A percentile compares a stretch with the other conserved stretches of the same genome.
These are phyloP conservation scores for Gracilinanus agilis DNA, from an alignment of 2,113 vertebrate species.

Conservation along the genomic window DNA sequence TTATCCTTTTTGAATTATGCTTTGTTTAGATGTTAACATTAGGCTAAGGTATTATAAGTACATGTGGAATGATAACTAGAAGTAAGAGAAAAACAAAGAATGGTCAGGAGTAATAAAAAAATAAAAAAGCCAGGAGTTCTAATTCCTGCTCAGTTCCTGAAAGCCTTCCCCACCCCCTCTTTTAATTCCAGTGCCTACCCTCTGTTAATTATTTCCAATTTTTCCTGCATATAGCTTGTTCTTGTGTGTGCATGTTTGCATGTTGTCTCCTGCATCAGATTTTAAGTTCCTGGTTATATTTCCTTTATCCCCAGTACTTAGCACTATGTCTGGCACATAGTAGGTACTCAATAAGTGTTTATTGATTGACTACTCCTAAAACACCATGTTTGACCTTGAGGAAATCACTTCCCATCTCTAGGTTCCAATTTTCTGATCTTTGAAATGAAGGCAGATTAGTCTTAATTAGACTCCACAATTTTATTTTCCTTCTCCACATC, in stretches of 20 bases:
- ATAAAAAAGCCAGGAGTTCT: not conserved
- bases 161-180: not conserved
- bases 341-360: not conserved
- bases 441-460: not conserved
- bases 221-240: too few species aligned
- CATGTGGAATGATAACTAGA: not conserved
- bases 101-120: not conserved
- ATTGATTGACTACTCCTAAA: not conserved
- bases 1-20: not conserved
- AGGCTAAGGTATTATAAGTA: not conserved
- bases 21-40: not conserved
- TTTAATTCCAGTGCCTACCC: too few species aligned
- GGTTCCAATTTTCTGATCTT: not conserved
- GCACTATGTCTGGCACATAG: too few species aligned
- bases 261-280: not conserved
- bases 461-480: too few species aligned
- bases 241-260: not conserved
- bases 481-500: too few species aligned
- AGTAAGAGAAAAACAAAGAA: not conserved
- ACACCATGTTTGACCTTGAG: not conserved
- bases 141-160: not conserved
- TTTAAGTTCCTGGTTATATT: not conserved
- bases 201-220: not conserved
- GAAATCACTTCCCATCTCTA: not conserved
- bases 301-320: not conserved